Evolutionary conservation across 2,113 vertebrate genomes (phyloP).

Genomic region (Narcine bancroftii): DNA sequence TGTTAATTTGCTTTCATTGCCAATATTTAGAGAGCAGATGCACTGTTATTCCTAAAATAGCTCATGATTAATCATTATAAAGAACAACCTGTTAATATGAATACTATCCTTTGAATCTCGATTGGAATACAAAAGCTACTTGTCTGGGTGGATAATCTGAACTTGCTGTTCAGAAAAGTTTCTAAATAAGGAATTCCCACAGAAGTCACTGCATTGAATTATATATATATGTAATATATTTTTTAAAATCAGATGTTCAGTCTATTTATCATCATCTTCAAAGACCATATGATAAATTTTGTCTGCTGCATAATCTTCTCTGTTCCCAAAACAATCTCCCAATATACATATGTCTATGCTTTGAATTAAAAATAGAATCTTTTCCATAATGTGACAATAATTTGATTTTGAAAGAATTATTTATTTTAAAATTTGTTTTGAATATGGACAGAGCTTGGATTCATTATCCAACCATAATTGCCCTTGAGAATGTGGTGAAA

Average conservation of each 20-base stretch:
- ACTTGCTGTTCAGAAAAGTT: conserved; percentile 2
- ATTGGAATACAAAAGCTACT: conserved; percentile 3
- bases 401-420: neutral
- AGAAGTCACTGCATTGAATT: neutral
- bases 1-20: neutral
- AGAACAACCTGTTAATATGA: neutral
- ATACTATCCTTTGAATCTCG: neutral
- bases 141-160: neutral
- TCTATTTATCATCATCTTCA: neutral
- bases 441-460: no score
- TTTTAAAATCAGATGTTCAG: neutral
- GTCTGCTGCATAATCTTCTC: neutral
- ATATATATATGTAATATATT: no score
- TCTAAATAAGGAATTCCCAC: conserved; percentile 31
- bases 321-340: neutral
- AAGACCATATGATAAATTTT: neutral
- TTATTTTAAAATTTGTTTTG: neutral
- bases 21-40: neutral
- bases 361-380: neutral
- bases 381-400: neutral
- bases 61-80: neutral
- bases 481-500: no score
- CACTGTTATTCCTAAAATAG: neutral
- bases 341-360: neutral
- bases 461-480: no score